Evolutionary conservation across 2,888 invertebrate genomes (phyloP), one percentile per base, ranked within the genome.

Genomic region (Cataglyphis albicans): DNA sequence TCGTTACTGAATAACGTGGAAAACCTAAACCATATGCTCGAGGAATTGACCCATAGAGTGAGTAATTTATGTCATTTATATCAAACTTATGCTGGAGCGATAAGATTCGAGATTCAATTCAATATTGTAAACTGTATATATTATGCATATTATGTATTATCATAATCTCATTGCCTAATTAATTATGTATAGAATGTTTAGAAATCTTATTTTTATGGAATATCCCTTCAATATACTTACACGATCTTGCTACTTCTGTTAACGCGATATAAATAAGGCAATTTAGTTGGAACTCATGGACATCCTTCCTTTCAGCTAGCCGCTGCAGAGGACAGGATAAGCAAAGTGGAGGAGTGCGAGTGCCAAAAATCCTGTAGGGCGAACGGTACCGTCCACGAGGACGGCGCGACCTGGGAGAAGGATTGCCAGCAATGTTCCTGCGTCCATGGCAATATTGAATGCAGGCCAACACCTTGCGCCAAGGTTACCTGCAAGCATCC

Each of bases 381-480:
- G 90, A 98, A 98, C 95, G 97, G 97, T 88, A 97, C 97, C 81
- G 96, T 97, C 85, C 97, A 97, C 94, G 97, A 97, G 82, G 98
- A 98, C 94, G 98, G 98, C 81, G 97, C 97, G 89, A 96, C 97
- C 83, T 98, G 98, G 98, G 96, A 97, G 95, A 96, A 96, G 93
- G 97, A 97, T 95, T 98, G 98, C 96, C 97, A 98, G 94, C 96
- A 97, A 92, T 98, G 98, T 96, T 97, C 97, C 94, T 98, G 98
- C 96, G 97, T 97, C 96, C 97, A 97, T 95, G 98, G 98, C 72
- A 97, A 97, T 92, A 97, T 98, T 89, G 96, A 97, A 94, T 98
- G 98, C 96, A 96, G 97, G 94, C 97, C 97, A 93, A 96, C 97
- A 86, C 97, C 97, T 94, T 98, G 98, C 95, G 97, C 97, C 76